Evolutionary conservation across 2,797 vertebrate genomes (phyloP), one percentile per base, ranked within the genome.

Genomic region (Hirundo rustica): DNA sequence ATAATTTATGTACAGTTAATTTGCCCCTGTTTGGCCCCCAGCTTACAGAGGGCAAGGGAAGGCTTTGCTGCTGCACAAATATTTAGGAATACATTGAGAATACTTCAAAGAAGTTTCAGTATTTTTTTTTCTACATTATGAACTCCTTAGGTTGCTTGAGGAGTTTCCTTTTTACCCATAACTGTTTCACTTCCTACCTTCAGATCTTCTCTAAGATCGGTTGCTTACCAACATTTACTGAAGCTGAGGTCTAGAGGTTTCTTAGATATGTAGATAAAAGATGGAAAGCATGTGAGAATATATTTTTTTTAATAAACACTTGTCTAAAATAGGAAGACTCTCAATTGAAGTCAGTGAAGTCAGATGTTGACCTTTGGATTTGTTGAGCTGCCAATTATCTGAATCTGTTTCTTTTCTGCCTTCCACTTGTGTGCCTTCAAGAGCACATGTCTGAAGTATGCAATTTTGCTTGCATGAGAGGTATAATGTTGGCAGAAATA

Each of bases 351-450:
- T 81, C 38, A 27, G 12, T 30, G 38, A 82, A 89, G 44, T 89
- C 74, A 82, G 84, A 76, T 93, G 74, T 82, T 94, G 89, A 93
- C 81, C 84, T 95, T 82, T 60, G 67, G 48, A 55, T 93, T 89
- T 70, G 36, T 45, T 89, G 48, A 32, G 29, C 48, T 93, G 74
- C 74, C 66, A 92, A 7, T 87, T 94, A 92, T 38, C 71, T 73
- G 55, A 57, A 74, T 73, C 14, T 42, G 12, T 71, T 66, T 72
- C 38, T 68, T 83, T 55, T 62, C 26, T 32, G 8, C 19, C 15
- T 88, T 84, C 44, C 12, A 29, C 74, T 66, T 74, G 21, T 4
- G 3, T 44, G 45, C 48, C 75, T 42, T 81, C 30, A 73, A 11
- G 44, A 53, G 44, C 55, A 61, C 17, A 1, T n/a, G n/a, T 34